Conservation (phyloP, 2,797 vertebrate species). For the Salmo trutta region DNA sequence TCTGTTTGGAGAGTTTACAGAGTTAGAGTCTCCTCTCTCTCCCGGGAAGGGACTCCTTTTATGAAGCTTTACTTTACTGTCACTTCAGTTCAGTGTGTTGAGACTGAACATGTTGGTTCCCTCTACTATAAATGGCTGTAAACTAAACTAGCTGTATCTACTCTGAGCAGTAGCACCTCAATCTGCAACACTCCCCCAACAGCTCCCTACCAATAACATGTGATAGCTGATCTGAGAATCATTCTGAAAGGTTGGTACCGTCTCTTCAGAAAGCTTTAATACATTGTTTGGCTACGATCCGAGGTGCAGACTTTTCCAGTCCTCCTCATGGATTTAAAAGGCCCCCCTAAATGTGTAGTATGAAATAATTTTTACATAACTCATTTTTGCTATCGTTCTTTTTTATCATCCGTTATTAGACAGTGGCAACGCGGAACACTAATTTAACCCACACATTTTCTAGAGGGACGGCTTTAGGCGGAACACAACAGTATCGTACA, state of each 20-base stretch:
- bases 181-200: neutral
- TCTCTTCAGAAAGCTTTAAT: neutral
- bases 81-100: neutral
- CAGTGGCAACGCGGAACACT: too few species aligned
- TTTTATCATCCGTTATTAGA: too few species aligned
- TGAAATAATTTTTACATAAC: too few species aligned
- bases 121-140: slow-evolving; percentile 3
- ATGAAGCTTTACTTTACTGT: slow-evolving; percentile 20
- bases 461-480: too few species aligned
- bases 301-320: too few species aligned
- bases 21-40: neutral
- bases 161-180: neutral
- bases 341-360: too few species aligned
- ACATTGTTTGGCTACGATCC: too few species aligned
- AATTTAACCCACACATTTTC: too few species aligned
- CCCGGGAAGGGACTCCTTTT: slow-evolving; percentile 8
- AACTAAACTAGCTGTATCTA: neutral
- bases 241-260: neutral
- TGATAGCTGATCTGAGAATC: neutral
- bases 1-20: neutral
- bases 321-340: too few species aligned
- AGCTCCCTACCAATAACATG: too few species aligned
- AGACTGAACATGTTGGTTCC: slow-evolving; percentile 4
- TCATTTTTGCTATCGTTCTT: too few species aligned
- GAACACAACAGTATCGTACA: too few species aligned